Conservation (phyloP, 37 sponge, comb jelly and placozoan genomes). For the Dysidea cf. avara region DNA sequence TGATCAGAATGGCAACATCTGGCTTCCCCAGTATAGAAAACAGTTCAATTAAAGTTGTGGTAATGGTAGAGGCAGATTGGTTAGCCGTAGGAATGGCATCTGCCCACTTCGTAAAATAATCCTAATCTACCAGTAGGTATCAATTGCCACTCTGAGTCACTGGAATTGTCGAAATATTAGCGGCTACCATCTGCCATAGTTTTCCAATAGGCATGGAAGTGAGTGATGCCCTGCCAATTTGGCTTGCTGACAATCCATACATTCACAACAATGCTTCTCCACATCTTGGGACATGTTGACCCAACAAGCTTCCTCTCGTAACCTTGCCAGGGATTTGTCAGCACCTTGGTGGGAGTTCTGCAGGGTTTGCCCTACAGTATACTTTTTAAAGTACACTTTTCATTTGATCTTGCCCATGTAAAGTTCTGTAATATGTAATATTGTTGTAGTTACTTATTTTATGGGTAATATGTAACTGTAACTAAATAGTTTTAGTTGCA, state of each 20-base stretch:
- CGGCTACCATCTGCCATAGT: slow-evolving; percentile 10
- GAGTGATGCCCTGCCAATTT: slow-evolving; percentile 15
- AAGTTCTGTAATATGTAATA: too few relatives aligned
- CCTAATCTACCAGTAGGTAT: slow-evolving; percentile 7
- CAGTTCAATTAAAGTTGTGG: background rate
- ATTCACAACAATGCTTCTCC: slow-evolving; percentile 17
- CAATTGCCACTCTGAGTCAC: background rate
- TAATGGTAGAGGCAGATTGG: slow-evolving; percentile 16
- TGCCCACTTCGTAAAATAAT: slow-evolving; percentile 37
- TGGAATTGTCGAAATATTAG: slow-evolving; percentile 3
- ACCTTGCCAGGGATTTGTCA: background rate
- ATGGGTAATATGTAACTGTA: too few relatives aligned
- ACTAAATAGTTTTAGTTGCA: too few relatives aligned
- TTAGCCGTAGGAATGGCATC: slow-evolving; percentile 26
- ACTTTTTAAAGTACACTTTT: too few relatives aligned
- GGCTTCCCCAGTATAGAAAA: slow-evolving; percentile 4
- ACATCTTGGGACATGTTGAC: background rate
- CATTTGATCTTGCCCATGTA: too few relatives aligned
- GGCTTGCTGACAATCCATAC: slow-evolving; percentile 15
- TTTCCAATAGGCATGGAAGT: slow-evolving; percentile 1
- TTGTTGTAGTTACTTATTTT: too few relatives aligned
- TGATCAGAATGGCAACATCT: slow-evolving; percentile 15
- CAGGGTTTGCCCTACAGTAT: background rate
- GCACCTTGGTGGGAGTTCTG: slow-evolving; percentile 1
- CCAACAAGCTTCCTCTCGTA: background rate